phyloP scores from a whole-genome alignment of 2,113 vertebrate genomes.

The Paedocypris sp. region DNA sequence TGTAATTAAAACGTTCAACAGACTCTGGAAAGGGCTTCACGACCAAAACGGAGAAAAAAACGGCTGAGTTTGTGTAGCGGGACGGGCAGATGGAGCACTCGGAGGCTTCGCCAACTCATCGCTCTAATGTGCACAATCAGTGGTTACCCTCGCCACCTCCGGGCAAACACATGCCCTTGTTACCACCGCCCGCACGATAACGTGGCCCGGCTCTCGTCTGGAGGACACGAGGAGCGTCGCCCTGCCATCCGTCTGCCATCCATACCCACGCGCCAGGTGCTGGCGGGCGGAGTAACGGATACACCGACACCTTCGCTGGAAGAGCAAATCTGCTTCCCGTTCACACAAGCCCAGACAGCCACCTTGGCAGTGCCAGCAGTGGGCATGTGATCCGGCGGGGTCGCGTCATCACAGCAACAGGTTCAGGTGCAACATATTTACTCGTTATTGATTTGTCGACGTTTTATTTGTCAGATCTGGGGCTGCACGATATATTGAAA shows the following conservation, averaged over 20 bases:
- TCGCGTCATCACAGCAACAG: too few relatives aligned
- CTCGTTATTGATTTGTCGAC: too few relatives aligned
- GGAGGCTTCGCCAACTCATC: slow-evolving; percentile 52
- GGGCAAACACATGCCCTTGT: slow-evolving; percentile 33
- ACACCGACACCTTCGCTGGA: neutral
- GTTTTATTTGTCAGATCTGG: too few relatives aligned
- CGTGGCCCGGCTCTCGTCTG: slow-evolving; percentile 52
- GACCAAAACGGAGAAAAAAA: too few relatives aligned
- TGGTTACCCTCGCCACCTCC: slow-evolving; percentile 30
- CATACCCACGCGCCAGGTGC: slow-evolving; percentile 41
- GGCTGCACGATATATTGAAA: too few relatives aligned
- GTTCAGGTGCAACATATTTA: too few relatives aligned
- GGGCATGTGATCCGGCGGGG: too few relatives aligned
- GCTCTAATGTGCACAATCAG: slow-evolving; percentile 50
- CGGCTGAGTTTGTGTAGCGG: too few relatives aligned
- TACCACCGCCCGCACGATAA: slow-evolving; percentile 48
- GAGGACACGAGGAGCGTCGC: slow-evolving; percentile 38
- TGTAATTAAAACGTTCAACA: too few relatives aligned
- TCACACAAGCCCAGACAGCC: too few relatives aligned
- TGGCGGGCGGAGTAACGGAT: slow-evolving; percentile 25
- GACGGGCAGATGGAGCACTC: slow-evolving; percentile 50
- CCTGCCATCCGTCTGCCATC: neutral
- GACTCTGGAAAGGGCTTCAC: too few relatives aligned
- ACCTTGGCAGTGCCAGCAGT: too few relatives aligned
- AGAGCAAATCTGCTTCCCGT: neutral